Evolutionary conservation across 2,888 invertebrate genomes (phyloP).

Genomic region (Chaitophorus viminalis): DNA sequence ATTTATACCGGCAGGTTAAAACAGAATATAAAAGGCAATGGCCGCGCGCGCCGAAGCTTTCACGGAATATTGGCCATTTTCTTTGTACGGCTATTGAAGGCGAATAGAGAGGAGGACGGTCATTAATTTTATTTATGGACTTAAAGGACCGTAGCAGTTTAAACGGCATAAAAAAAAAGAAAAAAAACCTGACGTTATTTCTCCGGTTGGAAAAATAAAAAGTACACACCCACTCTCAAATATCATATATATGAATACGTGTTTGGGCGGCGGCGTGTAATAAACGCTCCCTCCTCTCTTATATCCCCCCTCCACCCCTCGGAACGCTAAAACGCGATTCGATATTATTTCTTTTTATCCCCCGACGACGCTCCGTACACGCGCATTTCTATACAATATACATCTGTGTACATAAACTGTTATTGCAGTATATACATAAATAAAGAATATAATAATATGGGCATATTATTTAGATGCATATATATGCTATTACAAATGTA

Average conservation of each 20-base stretch:
- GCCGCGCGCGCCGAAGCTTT: conserved; percentile 55
- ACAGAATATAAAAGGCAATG: conserved; percentile 61
- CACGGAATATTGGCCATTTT: conserved; percentile 61
- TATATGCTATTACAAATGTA: too few species aligned
- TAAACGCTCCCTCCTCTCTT: background rate
- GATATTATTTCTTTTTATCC: too few species aligned
- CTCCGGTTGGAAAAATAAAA: background rate
- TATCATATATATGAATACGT: background rate
- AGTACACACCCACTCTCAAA: conserved; percentile 10
- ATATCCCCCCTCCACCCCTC: background rate
- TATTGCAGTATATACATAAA: too few species aligned
- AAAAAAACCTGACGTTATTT: conserved; percentile 46
- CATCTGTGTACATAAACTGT: too few species aligned
- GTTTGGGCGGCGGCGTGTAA: background rate
- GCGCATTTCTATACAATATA: too few species aligned
- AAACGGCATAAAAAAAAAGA: conserved; percentile 45
- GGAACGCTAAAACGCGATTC: too few species aligned
- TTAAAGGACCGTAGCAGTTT: conserved; percentile 37
- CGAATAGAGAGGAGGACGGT: conserved; percentile 34
- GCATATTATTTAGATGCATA: too few species aligned
- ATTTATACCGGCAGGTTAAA: conserved; percentile 61
- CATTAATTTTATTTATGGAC: conserved; percentile 62
- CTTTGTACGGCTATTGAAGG: conserved; percentile 50
- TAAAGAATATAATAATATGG: too few species aligned
- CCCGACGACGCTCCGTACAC: too few species aligned